A percentile compares a stretch with the other conserved stretches of the same genome.
These are phyloP conservation scores for Holotrichia oblita DNA, from an alignment of 1,140 invertebrate genomes.

Conservation along the genomic window DNA sequence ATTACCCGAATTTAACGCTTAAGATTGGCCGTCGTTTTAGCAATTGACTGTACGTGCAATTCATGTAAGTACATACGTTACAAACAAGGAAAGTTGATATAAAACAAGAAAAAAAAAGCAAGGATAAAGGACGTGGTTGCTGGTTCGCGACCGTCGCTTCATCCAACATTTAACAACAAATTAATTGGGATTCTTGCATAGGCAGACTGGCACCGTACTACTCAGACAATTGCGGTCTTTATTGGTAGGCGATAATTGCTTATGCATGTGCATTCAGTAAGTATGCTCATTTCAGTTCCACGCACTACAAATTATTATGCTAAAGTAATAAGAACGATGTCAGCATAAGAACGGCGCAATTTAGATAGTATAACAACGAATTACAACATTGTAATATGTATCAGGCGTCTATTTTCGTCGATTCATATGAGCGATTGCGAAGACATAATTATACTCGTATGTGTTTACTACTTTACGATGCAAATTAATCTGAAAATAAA, in stretches of 20 bases:
- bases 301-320: neutral
- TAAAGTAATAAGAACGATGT: too few relatives aligned
- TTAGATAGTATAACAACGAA: too few relatives aligned
- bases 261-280: neutral
- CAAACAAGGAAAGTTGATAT: neutral
- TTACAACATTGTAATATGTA: too few relatives aligned
- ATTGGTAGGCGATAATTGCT: conserved; percentile 20
- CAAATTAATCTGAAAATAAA: too few relatives aligned
- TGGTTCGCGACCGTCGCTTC: conserved; percentile 10
- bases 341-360: too few relatives aligned
- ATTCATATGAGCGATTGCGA: too few relatives aligned
- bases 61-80: neutral
- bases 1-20: too few relatives aligned
- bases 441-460: too few relatives aligned
- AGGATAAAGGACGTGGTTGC: conserved; percentile 5
- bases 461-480: too few relatives aligned
- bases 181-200: conserved; percentile 6
- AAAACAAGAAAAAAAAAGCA: neutral
- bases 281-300: neutral
- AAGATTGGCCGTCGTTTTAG: too few relatives aligned
- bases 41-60: neutral
- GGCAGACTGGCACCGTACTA: conserved; percentile 14
- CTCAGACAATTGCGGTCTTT: conserved; percentile 16
- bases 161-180: conserved; percentile 17
- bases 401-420: too few relatives aligned